Evolutionary conservation across 2,113 vertebrate species (phyloP).

Genomic region (Oenanthe oenanthe): DNA sequence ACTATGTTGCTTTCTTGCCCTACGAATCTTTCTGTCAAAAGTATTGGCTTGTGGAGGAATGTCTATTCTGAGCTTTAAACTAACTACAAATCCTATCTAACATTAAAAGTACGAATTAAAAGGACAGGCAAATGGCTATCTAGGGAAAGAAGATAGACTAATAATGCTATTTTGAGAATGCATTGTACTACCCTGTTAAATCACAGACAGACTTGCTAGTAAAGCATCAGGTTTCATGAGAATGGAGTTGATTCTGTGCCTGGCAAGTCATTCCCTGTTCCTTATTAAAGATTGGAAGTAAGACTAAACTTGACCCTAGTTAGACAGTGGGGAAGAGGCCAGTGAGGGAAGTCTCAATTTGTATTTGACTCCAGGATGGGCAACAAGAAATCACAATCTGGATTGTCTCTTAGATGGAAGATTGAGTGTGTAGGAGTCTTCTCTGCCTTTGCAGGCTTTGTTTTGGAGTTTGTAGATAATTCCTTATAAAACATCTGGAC

Average conservation of each 20-base stretch:
- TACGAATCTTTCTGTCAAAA: not conserved
- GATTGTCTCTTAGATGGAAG: not conserved
- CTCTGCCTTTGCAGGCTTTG: not conserved
- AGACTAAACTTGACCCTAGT: not conserved
- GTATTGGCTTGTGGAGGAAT: not conserved
- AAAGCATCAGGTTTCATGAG: not conserved
- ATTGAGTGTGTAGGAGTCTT: not conserved
- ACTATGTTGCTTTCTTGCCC: not conserved
- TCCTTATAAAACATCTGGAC: not conserved
- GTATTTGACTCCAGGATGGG: not conserved
- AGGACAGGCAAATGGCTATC: not conserved
- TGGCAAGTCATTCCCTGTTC: not conserved
- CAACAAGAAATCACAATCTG: not conserved
- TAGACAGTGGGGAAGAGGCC: not conserved
- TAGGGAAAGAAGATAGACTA: not conserved
- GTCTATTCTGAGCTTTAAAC: not conserved
- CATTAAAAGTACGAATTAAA: not conserved
- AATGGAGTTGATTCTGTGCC: accelerated
- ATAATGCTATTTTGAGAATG: not conserved
- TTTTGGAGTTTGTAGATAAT: not conserved
- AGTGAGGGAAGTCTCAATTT: not conserved
- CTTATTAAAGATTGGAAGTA: not conserved
- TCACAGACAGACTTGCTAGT: not conserved
- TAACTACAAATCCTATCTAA: not conserved
- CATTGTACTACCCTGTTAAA: not conserved